Base-by-base conservation (phyloP, 2,113 vertebrate species). In the Saguinus midas region DNA sequence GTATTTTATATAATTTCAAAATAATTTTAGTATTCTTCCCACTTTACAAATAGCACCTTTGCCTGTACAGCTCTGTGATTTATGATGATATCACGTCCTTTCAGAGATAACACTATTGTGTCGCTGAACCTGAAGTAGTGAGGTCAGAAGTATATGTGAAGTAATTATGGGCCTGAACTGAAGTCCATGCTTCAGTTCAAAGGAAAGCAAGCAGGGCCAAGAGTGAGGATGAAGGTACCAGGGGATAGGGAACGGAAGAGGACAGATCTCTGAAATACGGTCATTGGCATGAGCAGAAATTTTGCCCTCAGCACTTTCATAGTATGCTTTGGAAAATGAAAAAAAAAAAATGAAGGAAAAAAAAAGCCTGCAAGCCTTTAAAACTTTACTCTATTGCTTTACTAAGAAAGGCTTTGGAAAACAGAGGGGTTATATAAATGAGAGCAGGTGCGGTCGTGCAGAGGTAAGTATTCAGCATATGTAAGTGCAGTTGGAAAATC, bases 401-500 rank as follows among this genome's bases (percentile, higher is more conserved):
- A 97, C 97, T 97, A 96, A 98, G 98, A 97, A 96, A 97, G 90
- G 96, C 89, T 95, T 61, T 92, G 72, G 97, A 95, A 97, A 96
- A 96, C 93, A 96, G 97, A 94, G 97, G 96, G 97, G 97, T 98
- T 98, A 98, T 98, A 94, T 98, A 98, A 98, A 98, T 97, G 98
- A 98, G 98, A 98, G 98, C 99, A 99, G 99, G 99, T 99, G 99
- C 98, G 94, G 97, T 98, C 98, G 92, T 97, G 98, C 99, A 98
- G 98, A 99, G 99, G 99, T 99, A 99, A 99, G 98, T 98, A 98
- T 98, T 99, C 99, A 99, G 99, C 99, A 99, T 99, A 99, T 99
- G 99, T 99, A 99, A 99, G 99, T 99, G 99, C 98, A 98, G 99
- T 99, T 99, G 98, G 98, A 99, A 99, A 99, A 99, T 99, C 99